phyloP scores from a whole-genome alignment of 2,888 invertebrate species.

The Diaphora mendica region DNA sequence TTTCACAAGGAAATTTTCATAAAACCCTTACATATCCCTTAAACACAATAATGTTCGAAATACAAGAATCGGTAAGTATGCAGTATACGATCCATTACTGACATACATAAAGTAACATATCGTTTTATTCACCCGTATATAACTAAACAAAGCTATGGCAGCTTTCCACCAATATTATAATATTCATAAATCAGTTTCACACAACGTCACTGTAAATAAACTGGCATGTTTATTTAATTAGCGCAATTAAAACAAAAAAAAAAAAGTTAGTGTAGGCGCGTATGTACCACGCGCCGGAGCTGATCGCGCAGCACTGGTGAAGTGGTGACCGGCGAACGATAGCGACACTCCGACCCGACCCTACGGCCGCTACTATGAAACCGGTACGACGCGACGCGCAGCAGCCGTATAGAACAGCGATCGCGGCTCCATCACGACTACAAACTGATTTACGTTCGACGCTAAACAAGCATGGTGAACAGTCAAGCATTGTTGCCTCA shows the following conservation, averaged over 20 bases:
- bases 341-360: constrained; percentile 82
- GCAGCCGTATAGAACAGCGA: constrained; percentile 45
- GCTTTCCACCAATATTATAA: constrained; percentile 66
- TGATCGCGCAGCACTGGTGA: constrained; percentile 81
- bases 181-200: constrained; percentile 68
- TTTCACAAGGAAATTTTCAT: constrained; percentile 46
- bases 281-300: constrained; percentile 76
- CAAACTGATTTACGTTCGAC: constrained; percentile 34
- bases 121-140: constrained; percentile 70
- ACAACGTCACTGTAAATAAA: constrained; percentile 79
- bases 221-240: constrained; percentile 71
- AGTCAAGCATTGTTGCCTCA: constrained; percentile 61
- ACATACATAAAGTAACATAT: constrained; percentile 56
- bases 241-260: constrained; percentile 53
- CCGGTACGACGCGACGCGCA: constrained; percentile 58
- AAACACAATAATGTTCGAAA: constrained; percentile 58
- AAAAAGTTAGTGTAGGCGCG: constrained; percentile 57
- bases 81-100: constrained; percentile 52
- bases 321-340: constrained; percentile 84
- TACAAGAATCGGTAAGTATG: constrained; percentile 57
- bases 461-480: constrained; percentile 57
- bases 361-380: constrained; percentile 76
- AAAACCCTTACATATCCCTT: constrained; percentile 49
- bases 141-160: constrained; percentile 59
- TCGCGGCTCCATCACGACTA: constrained; percentile 43